Base-by-base conservation (phyloP, 2,113 vertebrate genomes). In the Calyptomena viridis region DNA sequence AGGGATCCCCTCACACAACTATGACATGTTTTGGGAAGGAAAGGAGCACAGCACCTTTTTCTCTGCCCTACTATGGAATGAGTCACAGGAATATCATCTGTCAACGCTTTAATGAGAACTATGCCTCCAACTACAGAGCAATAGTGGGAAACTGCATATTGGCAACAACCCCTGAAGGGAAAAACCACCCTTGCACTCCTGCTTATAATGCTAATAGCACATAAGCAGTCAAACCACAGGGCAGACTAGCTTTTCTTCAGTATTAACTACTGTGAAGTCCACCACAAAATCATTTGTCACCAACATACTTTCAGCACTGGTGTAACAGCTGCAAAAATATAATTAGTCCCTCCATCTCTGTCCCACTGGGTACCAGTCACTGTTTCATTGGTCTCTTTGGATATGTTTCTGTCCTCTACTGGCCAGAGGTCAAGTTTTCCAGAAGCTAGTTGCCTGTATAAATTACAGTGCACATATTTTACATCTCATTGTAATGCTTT, bases 321-420 rank as follows among this genome's bases (percentile, higher is more conserved):
- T 76, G 39, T 69, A 97, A 96, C 94, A 97, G 93, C 93, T 96
- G 96, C 56, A 73, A 93, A 97, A 97, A 95, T 47, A 95, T 89
- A 96, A 97, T 97, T 95, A 97, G 77, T 91, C 71, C 71, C 18
- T 95, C 89, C 23, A 87, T 84, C 91, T 89, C 81, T 73, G 62
- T 91, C 87, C 87, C 93, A 91, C 33, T 73, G 87, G 56, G 81
- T 84, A 95, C 40, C 89, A 85, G 87, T 58, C 44, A 5, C 53
- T 83, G 77, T 66, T 96, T 82, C 18, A 17, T 71, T 58, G 53
- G 81, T 95, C 89, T 93, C 91, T 84, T 72, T 82, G 66, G 94
- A 73, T 79, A 72, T 75, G 84, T 89, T 96, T 95, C 87, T 89
- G 91, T 94, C 84, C 81, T 95, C 84, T 85, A 3, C 91, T 87